phyloP scores from a whole-genome alignment of 1,140 invertebrate genomes.

The Ceratina japonica region DNA sequence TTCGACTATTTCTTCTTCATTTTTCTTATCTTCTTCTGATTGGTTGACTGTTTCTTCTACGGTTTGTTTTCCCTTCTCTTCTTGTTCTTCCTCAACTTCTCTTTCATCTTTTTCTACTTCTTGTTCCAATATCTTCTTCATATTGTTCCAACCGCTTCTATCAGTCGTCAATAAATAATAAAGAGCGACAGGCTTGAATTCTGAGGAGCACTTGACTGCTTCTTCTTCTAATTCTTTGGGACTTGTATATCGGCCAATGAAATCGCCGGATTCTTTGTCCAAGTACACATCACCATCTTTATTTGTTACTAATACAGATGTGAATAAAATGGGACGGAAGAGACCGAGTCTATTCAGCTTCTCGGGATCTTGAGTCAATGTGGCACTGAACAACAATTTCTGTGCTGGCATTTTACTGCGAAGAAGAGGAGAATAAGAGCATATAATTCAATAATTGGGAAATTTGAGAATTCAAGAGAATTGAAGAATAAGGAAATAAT shows the following conservation, averaged over 20 bases:
- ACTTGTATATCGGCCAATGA: constrained; percentile 89
- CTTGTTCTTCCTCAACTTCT: no score
- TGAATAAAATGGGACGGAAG: constrained; percentile 95
- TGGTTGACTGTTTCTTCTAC: no score
- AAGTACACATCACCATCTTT: constrained; percentile 72
- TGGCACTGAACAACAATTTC: constrained; percentile 97
- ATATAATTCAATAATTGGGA: no score
- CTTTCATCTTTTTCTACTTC: no score
- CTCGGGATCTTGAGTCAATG: constrained; percentile 96
- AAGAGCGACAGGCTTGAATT: constrained; percentile 91
- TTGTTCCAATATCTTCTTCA: no score
- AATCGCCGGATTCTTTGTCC: constrained; percentile 76
- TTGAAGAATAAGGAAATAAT: no score
- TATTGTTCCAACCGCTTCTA: no score
- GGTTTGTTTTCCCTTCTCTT: no score
- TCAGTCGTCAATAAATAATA: constrained; percentile 78
- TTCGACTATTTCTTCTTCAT: no score
- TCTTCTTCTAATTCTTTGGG: constrained; percentile 91
- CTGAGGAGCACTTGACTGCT: constrained; percentile 84
- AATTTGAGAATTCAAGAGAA: no score
- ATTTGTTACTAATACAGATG: constrained; percentile 82
- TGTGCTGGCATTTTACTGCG: constrained; percentile 83
- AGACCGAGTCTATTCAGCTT: constrained; percentile 92
- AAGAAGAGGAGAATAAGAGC: not conserved
- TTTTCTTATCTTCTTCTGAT: no score